Conservation (phyloP, 2,888 invertebrate genomes). For the Callinectes sapidus region DNA sequence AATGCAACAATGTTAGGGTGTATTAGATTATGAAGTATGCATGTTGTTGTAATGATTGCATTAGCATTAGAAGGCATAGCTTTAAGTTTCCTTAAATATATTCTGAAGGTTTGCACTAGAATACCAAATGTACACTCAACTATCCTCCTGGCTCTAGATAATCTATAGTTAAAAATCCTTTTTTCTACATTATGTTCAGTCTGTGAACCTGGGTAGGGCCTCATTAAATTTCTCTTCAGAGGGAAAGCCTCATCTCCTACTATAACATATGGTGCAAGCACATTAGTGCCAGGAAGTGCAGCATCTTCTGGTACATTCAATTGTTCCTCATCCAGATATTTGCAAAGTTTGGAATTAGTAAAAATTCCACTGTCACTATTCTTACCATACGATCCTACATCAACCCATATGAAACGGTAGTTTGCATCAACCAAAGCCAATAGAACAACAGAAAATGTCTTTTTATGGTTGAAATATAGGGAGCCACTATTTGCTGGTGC, state of each 20-base stretch:
- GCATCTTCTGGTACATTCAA: too few relatives aligned
- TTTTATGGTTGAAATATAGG: not conserved
- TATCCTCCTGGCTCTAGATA: not conserved
- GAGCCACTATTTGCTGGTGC: not conserved
- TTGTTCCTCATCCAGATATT: too few relatives aligned
- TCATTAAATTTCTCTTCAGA: not conserved
- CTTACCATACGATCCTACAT: not conserved
- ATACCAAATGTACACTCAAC: constrained; percentile 11
- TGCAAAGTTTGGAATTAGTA: too few relatives aligned
- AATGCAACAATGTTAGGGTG: too few relatives aligned
- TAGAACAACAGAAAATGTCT: not conserved
- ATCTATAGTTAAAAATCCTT: not conserved
- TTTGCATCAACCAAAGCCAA: not conserved
- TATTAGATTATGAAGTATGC: too few relatives aligned
- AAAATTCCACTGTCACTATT: not conserved
- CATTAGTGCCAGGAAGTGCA: too few relatives aligned
- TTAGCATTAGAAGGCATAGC: too few relatives aligned
- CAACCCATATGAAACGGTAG: not conserved
- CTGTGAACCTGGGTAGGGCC: not conserved
- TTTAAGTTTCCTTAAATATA: too few relatives aligned
- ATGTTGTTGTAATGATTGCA: too few relatives aligned
- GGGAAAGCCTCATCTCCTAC: not conserved
- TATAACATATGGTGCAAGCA: too few relatives aligned
- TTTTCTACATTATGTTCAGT: not conserved
- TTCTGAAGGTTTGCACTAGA: not conserved